These are phyloP conservation scores for Collichthys lucidus DNA, from an alignment of 2,113 vertebrate species.

Conservation along the genomic window DNA sequence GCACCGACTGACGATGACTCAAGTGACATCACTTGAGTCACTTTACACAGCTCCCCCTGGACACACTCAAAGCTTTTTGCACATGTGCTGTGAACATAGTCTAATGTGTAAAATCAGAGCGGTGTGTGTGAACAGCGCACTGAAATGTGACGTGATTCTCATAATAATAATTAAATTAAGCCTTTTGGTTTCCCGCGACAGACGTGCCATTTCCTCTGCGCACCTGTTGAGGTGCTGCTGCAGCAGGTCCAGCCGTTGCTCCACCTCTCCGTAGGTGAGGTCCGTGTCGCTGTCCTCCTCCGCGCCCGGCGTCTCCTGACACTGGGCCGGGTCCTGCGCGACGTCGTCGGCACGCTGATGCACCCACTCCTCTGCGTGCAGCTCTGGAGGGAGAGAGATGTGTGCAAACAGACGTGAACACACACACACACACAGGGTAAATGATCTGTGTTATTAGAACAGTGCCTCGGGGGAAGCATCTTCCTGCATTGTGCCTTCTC, in stretches of 20 bases:
- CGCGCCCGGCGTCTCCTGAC: constrained; percentile 82
- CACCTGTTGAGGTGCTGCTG: constrained; percentile 99
- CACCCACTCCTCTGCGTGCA: constrained; percentile 84
- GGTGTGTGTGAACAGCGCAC: not conserved
- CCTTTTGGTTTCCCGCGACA: not conserved
- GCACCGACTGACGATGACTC: not conserved
- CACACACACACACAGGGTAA: constrained; percentile 11
- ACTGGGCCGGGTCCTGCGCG: constrained; percentile 80
- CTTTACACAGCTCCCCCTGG: not conserved
- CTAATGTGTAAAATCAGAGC: not conserved
- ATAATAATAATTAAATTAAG: not conserved
- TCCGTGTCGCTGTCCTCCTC: constrained; percentile 95
- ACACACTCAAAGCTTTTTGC: not conserved
- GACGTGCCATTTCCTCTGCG: not conserved
- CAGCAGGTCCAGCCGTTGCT: constrained; percentile 94
- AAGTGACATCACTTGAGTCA: not conserved
- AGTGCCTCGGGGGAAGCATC: constrained; percentile 16
- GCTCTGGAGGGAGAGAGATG: constrained; percentile 77
- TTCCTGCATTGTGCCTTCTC: constrained; percentile 24
- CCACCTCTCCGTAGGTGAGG: constrained; percentile 94
- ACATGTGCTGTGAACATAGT: not conserved
- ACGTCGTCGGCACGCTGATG: constrained; percentile 75
- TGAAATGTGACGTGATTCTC: not conserved
- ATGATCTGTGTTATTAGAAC: constrained; percentile 50
- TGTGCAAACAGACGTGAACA: constrained; percentile 6